A percentile compares a stretch with the other conserved stretches of the same genome.
Conservation (phyloP, 1,140 invertebrate species). For the Caenorhabditis remanei region DNA sequence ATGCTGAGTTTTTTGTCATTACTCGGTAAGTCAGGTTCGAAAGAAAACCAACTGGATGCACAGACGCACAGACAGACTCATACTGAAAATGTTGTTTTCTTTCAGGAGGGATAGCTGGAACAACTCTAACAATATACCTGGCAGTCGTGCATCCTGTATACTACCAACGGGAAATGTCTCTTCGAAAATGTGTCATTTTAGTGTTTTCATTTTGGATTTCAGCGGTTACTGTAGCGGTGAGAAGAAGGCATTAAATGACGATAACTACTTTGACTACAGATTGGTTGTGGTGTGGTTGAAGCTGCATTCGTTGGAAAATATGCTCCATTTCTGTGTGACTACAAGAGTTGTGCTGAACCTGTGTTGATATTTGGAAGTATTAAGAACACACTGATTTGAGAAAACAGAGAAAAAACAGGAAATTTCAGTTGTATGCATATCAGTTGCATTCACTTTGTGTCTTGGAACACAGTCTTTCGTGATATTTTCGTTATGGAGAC, state of each 20-base stretch:
- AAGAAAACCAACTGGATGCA: too few relatives aligned
- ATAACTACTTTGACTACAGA: background rate
- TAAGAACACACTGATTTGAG: background rate
- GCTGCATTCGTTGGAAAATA: background rate
- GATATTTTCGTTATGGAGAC: slow-evolving; percentile 5
- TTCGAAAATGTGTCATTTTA: slow-evolving; percentile 7
- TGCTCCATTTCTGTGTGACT: slow-evolving; percentile 1
- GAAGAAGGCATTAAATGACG: background rate
- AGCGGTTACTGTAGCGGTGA: background rate
- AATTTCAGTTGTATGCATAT: slow-evolving; percentile 13
- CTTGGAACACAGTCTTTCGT: background rate
- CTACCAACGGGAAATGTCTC: slow-evolving; percentile 7
- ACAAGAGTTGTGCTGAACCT: background rate
- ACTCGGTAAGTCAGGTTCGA: background rate
- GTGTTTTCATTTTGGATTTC: background rate
- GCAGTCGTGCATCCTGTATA: slow-evolving; percentile 15
- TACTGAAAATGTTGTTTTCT: background rate
- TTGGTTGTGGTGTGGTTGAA: slow-evolving; percentile 21
- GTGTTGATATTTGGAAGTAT: slow-evolving; percentile 35
- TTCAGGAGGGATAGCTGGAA: slow-evolving; percentile 20
- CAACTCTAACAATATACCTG: slow-evolving; percentile 9
- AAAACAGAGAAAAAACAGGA: background rate
- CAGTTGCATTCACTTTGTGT: background rate
- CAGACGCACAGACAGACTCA: too few relatives aligned
- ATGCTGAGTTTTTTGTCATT: slow-evolving; percentile 23